phyloP scores from a whole-genome alignment of 2,797 vertebrate genomes.

The Rhincodon typus region DNA sequence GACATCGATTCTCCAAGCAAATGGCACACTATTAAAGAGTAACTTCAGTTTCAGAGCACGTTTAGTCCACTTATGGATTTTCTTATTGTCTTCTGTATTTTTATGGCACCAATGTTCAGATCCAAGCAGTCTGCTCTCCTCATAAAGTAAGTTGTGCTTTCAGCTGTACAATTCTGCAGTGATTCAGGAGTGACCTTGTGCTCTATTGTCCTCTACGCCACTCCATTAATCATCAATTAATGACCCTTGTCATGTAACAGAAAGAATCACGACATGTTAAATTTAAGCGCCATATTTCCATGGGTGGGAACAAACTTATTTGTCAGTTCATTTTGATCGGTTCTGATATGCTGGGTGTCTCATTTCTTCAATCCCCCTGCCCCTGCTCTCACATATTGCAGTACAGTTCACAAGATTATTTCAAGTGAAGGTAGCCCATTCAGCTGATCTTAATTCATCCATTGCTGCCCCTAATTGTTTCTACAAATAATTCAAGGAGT shows the following conservation, averaged over 20 bases:
- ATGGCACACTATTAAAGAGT: not conserved
- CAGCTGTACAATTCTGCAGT: not conserved
- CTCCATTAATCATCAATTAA: not conserved
- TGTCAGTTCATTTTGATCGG: not conserved
- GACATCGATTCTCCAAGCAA: not conserved
- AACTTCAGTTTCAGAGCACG: not conserved
- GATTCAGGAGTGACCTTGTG: conserved; percentile 3
- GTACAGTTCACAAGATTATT: not conserved
- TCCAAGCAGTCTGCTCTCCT: not conserved
- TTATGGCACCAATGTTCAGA: not conserved
- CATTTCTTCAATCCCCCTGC: not conserved
- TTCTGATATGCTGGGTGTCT: not conserved
- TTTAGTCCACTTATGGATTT: not conserved
- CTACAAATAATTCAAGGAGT: not conserved
- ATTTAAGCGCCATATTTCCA: not conserved
- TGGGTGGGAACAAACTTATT: not conserved
- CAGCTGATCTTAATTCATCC: not conserved
- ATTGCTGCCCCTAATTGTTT: not conserved
- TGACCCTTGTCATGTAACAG: not conserved
- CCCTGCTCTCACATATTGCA: not conserved
- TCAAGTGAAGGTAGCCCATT: not conserved
- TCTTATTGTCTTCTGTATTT: not conserved
- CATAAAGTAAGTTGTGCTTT: conserved; percentile 8
- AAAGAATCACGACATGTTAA: not conserved
- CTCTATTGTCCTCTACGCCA: not conserved